These are phyloP conservation scores for Drosophila meridiana DNA, from an alignment of 2,888 invertebrate genomes.

Conservation along the genomic window DNA sequence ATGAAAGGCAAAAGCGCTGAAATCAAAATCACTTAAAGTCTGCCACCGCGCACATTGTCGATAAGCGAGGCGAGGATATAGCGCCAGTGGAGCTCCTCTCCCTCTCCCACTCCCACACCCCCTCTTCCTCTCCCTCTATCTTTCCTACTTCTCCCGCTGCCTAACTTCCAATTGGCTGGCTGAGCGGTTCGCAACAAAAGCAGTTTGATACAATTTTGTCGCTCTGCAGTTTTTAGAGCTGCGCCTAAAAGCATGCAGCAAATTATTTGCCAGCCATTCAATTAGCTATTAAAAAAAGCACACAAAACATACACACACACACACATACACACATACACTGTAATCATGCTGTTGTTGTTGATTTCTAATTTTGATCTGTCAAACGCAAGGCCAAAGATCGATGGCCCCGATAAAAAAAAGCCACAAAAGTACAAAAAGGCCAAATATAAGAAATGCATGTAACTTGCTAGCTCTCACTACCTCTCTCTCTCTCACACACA, in stretches of 20 bases:
- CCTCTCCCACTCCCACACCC: neutral
- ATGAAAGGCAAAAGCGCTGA: constrained; percentile 74
- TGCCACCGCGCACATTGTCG: constrained; percentile 50
- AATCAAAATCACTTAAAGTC: constrained; percentile 68
- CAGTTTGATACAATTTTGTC: constrained; percentile 61
- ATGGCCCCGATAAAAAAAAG: constrained; percentile 81
- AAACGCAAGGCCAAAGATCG: constrained; percentile 81
- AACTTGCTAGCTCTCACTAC: constrained; percentile 10
- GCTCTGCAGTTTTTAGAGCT: constrained; percentile 43
- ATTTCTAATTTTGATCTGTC: constrained; percentile 83
- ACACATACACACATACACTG: neutral
- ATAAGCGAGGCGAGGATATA: constrained; percentile 53
- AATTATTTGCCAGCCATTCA: constrained; percentile 73
- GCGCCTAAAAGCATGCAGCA: constrained; percentile 60
- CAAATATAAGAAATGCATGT: constrained; percentile 20
- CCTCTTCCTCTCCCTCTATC: neutral
- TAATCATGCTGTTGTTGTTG: constrained; percentile 32
- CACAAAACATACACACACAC: neutral
- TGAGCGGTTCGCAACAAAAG: constrained; percentile 52
- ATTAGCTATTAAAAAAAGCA: constrained; percentile 66
- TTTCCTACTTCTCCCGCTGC: neutral
- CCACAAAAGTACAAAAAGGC: constrained; percentile 22
- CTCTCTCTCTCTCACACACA: neutral
- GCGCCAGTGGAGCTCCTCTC: constrained; percentile 6
- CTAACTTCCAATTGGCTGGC: constrained; percentile 8